Percentiles rank a stretch among this genome's conserved stretches.
Conservation (phyloP, 2,797 vertebrate genomes). For the Labroides dimidiatus region DNA sequence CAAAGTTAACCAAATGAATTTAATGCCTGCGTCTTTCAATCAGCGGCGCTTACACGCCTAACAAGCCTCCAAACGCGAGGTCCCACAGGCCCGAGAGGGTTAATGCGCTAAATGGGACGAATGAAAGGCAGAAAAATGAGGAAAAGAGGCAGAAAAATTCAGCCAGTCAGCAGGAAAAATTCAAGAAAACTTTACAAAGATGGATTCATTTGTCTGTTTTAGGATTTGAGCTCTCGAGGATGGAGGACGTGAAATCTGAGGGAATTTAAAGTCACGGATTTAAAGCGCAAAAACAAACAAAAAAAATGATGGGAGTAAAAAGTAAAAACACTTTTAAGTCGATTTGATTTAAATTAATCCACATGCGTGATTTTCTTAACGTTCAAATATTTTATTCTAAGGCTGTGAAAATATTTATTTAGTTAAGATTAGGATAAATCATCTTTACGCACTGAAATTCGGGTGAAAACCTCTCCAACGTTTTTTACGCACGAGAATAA, state of each 20-base stretch:
- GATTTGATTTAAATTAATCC: too few species aligned
- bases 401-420: too few species aligned
- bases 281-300: too few species aligned
- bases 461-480: too few species aligned
- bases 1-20: conserved; percentile 99
- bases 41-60: conserved; percentile 86
- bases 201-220: neutral
- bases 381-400: too few species aligned
- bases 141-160: conserved; percentile 28
- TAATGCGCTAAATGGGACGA: conserved; percentile 73
- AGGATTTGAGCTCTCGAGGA: too few species aligned
- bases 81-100: conserved; percentile 64
- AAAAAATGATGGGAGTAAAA: too few species aligned
- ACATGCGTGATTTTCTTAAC: too few species aligned
- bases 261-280: too few species aligned
- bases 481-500: neutral
- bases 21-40: conserved; percentile 89
- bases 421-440: neutral
- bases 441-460: too few species aligned
- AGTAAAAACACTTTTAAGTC: too few species aligned
- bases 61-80: conserved; percentile 77
- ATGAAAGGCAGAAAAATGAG: conserved; percentile 59
- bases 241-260: too few species aligned
- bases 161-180: conserved; percentile 22
- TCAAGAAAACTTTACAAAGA: conserved; percentile 35